These are phyloP conservation scores for Oncopodura yosiiana DNA, from an alignment of 1,140 invertebrate species.

Conservation along the genomic window DNA sequence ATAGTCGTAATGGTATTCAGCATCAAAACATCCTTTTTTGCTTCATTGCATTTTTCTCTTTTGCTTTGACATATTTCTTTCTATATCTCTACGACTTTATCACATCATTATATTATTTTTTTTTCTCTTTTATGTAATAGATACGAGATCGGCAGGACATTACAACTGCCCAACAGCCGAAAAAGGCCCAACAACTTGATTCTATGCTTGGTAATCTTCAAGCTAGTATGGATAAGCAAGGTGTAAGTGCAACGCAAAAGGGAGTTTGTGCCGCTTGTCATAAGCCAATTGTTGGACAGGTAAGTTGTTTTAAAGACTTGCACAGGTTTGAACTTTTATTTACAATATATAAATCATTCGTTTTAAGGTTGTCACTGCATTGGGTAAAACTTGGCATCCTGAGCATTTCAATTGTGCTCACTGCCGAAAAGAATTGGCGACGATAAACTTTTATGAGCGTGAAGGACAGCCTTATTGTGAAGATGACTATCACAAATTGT, in stretches of 20 bases:
- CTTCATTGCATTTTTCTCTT: no score
- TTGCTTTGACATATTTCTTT: no score
- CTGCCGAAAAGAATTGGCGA: constrained; percentile 91
- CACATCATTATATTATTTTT: neutral
- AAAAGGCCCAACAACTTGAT: constrained; percentile 59
- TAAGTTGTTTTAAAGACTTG: constrained; percentile 39
- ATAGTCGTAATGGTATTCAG: no score
- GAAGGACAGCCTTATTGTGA: constrained; percentile 96
- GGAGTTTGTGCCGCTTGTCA: constrained; percentile 96
- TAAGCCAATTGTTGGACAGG: constrained; percentile 95
- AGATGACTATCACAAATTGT: constrained; percentile 94
- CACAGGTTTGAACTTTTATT: neutral
- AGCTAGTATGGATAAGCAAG: constrained; percentile 92
- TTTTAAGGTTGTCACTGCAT: constrained; percentile 73
- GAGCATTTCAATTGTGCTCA: constrained; percentile 97
- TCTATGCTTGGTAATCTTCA: constrained; percentile 87
- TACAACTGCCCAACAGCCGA: constrained; percentile 29
- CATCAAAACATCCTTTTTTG: no score
- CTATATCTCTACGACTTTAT: neutral
- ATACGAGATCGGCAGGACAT: constrained; percentile 31
- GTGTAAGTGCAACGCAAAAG: constrained; percentile 93
- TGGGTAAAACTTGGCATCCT: constrained; percentile 99
- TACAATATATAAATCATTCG: neutral
- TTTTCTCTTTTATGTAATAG: constrained; percentile 11
- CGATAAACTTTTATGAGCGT: constrained; percentile 96